Conservation (phyloP, 2,797 vertebrate species). For the Vespertilio murinus region DNA sequence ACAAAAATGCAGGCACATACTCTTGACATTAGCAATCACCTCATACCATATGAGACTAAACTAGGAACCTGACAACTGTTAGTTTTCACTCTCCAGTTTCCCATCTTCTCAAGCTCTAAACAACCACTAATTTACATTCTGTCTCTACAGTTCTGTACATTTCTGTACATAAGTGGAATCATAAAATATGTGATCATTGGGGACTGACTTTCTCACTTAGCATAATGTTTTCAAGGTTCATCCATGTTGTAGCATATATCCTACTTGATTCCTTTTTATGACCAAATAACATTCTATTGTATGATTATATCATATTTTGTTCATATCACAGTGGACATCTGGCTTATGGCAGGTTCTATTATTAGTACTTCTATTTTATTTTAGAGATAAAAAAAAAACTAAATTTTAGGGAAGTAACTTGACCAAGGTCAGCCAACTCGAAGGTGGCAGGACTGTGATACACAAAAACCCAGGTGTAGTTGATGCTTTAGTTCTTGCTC, state of each 20-base stretch:
- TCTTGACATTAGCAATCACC: not conserved
- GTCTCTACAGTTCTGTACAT: not conserved
- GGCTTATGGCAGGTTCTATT: not conserved
- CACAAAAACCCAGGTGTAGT: not conserved
- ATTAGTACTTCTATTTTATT: not conserved
- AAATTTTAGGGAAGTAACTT: not conserved
- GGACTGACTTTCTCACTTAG: not conserved
- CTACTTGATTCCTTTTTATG: not conserved
- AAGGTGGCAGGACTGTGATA: not conserved
- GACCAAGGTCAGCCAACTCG: not conserved
- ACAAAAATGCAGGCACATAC: not conserved
- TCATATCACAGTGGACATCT: not conserved
- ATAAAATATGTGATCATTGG: not conserved
- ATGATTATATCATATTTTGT: not conserved
- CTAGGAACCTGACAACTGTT: not conserved
- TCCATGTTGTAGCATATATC: not conserved
- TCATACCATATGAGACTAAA: not conserved
- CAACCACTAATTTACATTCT: not conserved
- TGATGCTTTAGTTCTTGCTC: not conserved
- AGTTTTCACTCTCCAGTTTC: not conserved
- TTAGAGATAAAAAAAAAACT: not conserved
- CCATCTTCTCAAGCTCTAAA: not conserved
- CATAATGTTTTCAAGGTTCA: constrained; percentile 1
- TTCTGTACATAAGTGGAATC: not conserved
- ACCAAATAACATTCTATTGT: not conserved